A percentile compares a stretch with the other conserved stretches of the same genome.
These are phyloP conservation scores for Steinernema hermaphroditum DNA, from an alignment of 2,888 invertebrate genomes.

Conservation along the genomic window DNA sequence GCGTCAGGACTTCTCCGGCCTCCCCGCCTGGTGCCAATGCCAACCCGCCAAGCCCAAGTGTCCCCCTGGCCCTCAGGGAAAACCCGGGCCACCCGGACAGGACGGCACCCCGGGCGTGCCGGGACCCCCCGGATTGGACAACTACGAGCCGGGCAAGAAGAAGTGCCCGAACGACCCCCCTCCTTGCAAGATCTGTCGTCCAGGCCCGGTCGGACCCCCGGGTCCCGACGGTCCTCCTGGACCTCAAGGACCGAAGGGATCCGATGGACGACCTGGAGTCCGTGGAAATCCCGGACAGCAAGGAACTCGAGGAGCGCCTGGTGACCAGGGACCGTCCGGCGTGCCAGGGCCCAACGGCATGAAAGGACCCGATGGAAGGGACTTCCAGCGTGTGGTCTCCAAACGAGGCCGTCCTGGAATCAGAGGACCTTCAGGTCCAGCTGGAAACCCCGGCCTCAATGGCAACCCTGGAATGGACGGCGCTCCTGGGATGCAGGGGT, in stretches of 20 bases:
- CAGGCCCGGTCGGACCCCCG: background rate
- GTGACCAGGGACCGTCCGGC: too few species aligned
- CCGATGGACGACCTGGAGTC: slow-evolving; percentile 26
- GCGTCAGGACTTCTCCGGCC: slow-evolving; percentile 20
- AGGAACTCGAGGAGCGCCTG: slow-evolving; percentile 10
- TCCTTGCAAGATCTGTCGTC: background rate
- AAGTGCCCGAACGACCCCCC: background rate
- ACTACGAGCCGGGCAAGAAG: background rate
- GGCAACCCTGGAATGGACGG: background rate
- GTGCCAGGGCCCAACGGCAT: too few species aligned
- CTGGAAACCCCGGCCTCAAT: background rate
- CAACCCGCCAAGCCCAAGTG: background rate
- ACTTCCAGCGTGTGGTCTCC: too few species aligned
- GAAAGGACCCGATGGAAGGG: too few species aligned
- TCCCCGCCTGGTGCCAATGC: slow-evolving; percentile 25
- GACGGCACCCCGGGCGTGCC: background rate
- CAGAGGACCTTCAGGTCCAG: background rate
- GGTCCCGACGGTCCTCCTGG: slow-evolving; percentile 8
- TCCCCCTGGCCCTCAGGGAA: slow-evolving; percentile 19
- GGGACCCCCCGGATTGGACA: background rate
- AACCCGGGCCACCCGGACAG: background rate
- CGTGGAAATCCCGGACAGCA: slow-evolving; percentile 39
- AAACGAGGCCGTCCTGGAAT: too few species aligned
- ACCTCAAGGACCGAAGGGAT: background rate
- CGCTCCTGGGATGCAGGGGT: background rate